Evolutionary conservation across 2,888 invertebrate genomes (phyloP).

Genomic region (Spilarctia lutea): DNA sequence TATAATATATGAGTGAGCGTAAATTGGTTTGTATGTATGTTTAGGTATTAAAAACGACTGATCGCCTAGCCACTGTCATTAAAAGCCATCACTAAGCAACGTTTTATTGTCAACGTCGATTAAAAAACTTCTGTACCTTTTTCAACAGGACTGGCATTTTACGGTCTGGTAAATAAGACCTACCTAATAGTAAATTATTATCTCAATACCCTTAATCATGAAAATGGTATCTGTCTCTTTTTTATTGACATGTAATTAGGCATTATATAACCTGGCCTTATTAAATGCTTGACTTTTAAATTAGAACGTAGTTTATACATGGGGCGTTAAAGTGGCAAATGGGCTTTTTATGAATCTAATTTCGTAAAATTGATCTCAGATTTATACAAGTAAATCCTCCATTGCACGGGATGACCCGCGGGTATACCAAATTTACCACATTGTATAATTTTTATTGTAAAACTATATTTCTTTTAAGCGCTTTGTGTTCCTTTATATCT

Average conservation of each 20-base stretch:
- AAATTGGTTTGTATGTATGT: constrained; percentile 51
- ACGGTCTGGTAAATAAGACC: not conserved
- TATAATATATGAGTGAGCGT: constrained; percentile 47
- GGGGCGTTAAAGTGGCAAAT: constrained; percentile 34
- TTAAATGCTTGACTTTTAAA: constrained; percentile 1
- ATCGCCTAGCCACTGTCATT: constrained; percentile 48
- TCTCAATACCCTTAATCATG: not conserved
- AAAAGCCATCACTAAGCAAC: constrained; percentile 26
- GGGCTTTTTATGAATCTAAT: constrained; percentile 66
- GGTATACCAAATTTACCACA: constrained; percentile 81
- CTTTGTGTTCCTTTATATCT: constrained; percentile 80
- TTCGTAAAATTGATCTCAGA: constrained; percentile 78
- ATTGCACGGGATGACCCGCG: constrained; percentile 68
- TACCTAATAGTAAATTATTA: not conserved
- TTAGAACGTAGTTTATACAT: constrained; percentile 28
- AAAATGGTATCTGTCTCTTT: not conserved
- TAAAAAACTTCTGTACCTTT: not conserved
- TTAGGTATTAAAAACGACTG: constrained; percentile 57
- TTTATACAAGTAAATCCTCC: constrained; percentile 58
- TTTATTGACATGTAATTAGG: not conserved
- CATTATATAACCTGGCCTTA: not conserved
- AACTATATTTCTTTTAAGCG: constrained; percentile 67
- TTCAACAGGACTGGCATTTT: not conserved
- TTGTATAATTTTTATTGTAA: constrained; percentile 70
- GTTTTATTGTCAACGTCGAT: constrained; percentile 26